Conservation (phyloP, 2,797 vertebrate genomes). For the Strix occidentalis region DNA sequence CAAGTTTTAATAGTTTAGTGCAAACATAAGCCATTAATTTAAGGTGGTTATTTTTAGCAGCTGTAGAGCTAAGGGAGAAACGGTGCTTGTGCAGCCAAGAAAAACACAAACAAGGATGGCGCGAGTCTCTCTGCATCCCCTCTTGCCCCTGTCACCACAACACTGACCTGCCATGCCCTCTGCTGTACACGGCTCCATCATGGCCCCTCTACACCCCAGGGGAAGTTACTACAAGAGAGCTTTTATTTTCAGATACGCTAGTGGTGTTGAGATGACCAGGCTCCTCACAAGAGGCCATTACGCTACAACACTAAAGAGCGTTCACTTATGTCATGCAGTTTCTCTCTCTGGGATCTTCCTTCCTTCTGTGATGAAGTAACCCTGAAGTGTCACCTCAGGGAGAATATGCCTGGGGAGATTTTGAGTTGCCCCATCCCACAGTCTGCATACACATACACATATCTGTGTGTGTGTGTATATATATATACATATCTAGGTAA, state of each 20-base stretch:
- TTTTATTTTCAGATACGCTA: not conserved
- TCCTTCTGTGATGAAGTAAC: not conserved
- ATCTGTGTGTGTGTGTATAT: too few species aligned
- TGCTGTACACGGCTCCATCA: not conserved
- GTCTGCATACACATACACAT: not conserved
- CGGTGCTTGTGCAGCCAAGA: not conserved
- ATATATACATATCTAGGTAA: too few species aligned
- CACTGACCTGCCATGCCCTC: not conserved
- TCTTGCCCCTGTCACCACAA: not conserved
- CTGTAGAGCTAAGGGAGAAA: not conserved
- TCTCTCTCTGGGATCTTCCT: not conserved
- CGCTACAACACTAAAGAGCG: rapidly evolving
- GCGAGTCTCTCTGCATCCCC: not conserved
- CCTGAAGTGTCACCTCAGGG: not conserved
- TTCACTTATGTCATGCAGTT: rapidly evolving
- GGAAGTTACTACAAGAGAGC: not conserved
- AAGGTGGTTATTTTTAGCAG: not conserved
- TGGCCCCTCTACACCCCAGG: rapidly evolving
- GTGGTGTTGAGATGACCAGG: not conserved
- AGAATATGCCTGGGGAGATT: not conserved
- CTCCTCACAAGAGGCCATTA: not conserved
- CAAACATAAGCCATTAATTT: not conserved
- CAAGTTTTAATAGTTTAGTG: not conserved
- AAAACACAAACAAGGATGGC: not conserved
- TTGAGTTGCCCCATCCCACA: not conserved